Evolutionary conservation across 2,113 vertebrate species (phyloP).

Genomic region (Rhynchomys soricoides): DNA sequence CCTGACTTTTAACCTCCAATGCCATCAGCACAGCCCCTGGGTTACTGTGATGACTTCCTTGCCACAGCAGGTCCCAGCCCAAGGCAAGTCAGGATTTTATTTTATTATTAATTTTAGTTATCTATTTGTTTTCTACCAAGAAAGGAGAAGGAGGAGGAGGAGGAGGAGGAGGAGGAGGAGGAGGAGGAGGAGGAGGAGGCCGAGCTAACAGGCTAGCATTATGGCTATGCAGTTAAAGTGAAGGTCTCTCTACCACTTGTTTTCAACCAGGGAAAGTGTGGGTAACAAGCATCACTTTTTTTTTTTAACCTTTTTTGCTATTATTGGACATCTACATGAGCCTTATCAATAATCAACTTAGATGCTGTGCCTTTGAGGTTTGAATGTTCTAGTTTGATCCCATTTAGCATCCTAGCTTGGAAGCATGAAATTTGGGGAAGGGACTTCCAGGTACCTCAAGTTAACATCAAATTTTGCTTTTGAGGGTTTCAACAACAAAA

Average conservation of each 20-base stretch:
- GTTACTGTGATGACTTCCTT: too few relatives aligned
- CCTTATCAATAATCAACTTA: neutral
- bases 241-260: neutral
- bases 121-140: neutral
- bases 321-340: neutral
- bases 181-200: too few relatives aligned
- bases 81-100: too few relatives aligned
- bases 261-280: neutral
- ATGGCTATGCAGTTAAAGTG: neutral
- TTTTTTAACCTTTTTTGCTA: neutral
- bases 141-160: neutral
- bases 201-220: neutral
- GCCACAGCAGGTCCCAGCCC: too few relatives aligned
- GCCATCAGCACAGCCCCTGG: too few relatives aligned
- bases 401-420: neutral
- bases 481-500: neutral
- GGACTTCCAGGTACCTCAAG: neutral
- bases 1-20: too few relatives aligned
- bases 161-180: too few relatives aligned
- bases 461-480: neutral
- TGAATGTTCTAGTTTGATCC: neutral
- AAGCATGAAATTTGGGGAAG: neutral
- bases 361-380: neutral
- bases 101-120: neutral
- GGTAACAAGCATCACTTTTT: neutral